Evolutionary conservation across 2,113 vertebrate species (phyloP).

Genomic region (Lampris megalopsis): DNA sequence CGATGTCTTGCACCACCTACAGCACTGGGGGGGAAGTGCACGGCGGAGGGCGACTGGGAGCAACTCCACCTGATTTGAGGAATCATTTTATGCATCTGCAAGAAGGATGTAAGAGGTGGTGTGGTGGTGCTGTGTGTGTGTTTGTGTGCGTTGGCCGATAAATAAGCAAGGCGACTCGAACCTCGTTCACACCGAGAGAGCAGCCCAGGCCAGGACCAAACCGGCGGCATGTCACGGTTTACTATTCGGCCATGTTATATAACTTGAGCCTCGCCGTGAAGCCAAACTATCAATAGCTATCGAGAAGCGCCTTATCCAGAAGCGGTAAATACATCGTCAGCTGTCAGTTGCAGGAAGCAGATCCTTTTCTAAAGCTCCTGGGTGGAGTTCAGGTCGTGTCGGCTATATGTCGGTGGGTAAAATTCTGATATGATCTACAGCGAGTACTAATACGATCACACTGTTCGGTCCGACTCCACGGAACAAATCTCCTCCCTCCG

Average conservation of each 20-base stretch:
- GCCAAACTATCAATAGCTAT: background rate
- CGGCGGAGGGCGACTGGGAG: too few species aligned
- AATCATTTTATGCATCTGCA: too few species aligned
- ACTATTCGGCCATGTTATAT: background rate
- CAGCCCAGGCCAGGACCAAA: background rate
- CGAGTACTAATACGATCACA: background rate
- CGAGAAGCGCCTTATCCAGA: background rate
- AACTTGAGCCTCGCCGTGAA: background rate
- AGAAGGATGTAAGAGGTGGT: too few species aligned
- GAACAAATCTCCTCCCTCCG: background rate
- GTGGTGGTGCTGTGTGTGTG: slow-evolving; percentile 6
- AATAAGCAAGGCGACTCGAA: background rate
- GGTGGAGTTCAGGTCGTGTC: background rate
- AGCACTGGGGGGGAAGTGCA: too few species aligned
- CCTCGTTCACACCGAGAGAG: background rate
- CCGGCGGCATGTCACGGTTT: background rate
- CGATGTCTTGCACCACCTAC: too few species aligned
- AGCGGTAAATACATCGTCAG: background rate
- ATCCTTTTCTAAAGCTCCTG: background rate
- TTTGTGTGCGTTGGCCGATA: slow-evolving; percentile 18
- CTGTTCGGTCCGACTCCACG: background rate
- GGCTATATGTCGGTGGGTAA: slow-evolving; percentile 2
- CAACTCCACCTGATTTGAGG: too few species aligned
- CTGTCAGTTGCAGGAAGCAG: background rate
- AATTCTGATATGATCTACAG: background rate